Evolutionary conservation across 2,113 vertebrate species (phyloP).

Genomic region (Gnathonemus echidnorhynchus): DNA sequence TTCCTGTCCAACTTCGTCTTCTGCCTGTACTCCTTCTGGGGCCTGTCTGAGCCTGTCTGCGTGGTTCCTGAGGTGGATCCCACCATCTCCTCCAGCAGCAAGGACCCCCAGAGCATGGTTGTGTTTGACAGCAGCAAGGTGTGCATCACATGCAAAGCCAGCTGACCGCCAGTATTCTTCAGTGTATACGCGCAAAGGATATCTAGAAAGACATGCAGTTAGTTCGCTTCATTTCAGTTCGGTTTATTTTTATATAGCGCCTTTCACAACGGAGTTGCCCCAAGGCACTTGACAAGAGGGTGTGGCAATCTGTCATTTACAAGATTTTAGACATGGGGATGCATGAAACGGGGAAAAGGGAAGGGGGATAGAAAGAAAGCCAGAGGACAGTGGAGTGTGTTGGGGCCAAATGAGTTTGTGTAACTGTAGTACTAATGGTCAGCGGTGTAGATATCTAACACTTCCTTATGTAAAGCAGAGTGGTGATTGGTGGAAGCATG

Average conservation of each 20-base stretch:
- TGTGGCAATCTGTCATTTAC: neutral
- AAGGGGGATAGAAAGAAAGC: neutral
- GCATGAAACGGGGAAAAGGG: neutral
- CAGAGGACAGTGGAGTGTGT: neutral
- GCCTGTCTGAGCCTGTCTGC: constrained; percentile 75
- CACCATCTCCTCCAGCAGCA: constrained; percentile 66
- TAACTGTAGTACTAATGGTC: no score
- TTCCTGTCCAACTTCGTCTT: constrained; percentile 92
- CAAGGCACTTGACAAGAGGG: neutral
- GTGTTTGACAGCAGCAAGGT: constrained; percentile 95
- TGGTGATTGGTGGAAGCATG: neutral
- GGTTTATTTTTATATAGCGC: neutral
- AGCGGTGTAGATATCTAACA: neutral
- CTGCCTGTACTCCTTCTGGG: constrained; percentile 94
- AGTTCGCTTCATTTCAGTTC: neutral
- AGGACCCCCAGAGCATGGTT: constrained; percentile 93
- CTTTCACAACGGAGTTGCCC: no score
- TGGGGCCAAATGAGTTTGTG: neutral
- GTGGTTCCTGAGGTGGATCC: constrained; percentile 86
- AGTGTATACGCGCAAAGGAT: neutral
- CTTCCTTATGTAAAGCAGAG: neutral
- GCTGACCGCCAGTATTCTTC: neutral
- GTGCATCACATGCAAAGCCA: neutral
- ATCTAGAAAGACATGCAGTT: neutral
- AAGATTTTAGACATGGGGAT: neutral